These are phyloP conservation scores for Macropis europaea DNA, from an alignment of 2,888 invertebrate species.

Conservation along the genomic window DNA sequence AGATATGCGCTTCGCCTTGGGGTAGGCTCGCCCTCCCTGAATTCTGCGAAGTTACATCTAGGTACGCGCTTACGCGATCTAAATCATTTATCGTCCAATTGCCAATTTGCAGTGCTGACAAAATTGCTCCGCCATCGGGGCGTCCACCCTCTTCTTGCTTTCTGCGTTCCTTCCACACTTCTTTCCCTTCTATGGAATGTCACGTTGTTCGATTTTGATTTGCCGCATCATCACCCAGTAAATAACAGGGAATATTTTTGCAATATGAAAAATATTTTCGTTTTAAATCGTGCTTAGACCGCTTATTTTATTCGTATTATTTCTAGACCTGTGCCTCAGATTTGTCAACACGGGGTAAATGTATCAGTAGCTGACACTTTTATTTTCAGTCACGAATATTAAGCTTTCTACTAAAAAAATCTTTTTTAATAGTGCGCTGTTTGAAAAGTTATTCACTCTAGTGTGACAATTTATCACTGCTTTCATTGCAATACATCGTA, in stretches of 20 bases:
- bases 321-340: no score
- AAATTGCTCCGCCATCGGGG: conserved; percentile 63
- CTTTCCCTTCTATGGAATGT: conserved; percentile 1
- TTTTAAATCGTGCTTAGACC: no score
- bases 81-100: conserved; percentile 73
- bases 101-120: conserved; percentile 73
- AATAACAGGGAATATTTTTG: not conserved
- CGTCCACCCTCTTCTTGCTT: conserved; percentile 36
- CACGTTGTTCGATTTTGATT: not conserved
- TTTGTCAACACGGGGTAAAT: no score
- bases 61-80: conserved; percentile 51
- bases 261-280: no score
- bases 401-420: no score
- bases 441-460: no score
- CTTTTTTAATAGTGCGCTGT: no score
- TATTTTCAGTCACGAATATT: no score
- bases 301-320: no score
- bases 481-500: no score
- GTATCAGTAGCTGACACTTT: no score
- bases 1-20: conserved; percentile 69
- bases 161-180: conserved; percentile 15
- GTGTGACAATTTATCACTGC: no score
- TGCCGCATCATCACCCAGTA: not conserved
- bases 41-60: conserved; percentile 29
- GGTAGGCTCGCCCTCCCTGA: conserved; percentile 66